Evolutionary conservation across 1,140 invertebrate species (phyloP).

Genomic region (Idris sp.): DNA sequence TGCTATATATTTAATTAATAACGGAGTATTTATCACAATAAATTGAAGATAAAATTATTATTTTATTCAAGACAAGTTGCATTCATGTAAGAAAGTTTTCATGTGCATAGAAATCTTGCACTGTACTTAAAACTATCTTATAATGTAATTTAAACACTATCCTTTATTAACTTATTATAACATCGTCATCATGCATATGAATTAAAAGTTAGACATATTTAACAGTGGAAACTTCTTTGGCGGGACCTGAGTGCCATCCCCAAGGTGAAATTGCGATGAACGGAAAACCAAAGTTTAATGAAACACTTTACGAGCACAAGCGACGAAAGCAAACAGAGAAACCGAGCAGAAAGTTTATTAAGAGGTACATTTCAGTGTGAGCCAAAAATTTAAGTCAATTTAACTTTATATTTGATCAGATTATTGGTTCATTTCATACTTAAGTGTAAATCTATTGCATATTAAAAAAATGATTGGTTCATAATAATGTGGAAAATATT

Average conservation of each 20-base stretch:
- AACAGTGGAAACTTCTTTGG: constrained; percentile 27
- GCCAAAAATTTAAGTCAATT: constrained; percentile 38
- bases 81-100: no score
- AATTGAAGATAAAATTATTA: no score
- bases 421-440: constrained; percentile 28
- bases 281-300: constrained; percentile 46
- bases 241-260: constrained; percentile 21
- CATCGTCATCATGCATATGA: no score
- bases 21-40: no score
- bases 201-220: constrained; percentile 23
- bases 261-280: constrained; percentile 39
- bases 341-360: constrained; percentile 25
- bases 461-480: constrained; percentile 8
- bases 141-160: no score
- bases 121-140: no score
- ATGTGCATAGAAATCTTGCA: no score
- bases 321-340: constrained; percentile 18
- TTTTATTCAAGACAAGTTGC: no score
- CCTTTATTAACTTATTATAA: no score
- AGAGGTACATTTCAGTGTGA: constrained; percentile 6
- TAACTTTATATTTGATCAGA: constrained; percentile 26
- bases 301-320: constrained; percentile 19
- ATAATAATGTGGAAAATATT: background rate
- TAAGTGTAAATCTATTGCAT: constrained; percentile 4
- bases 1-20: no score